Evolutionary conservation across 1,140 invertebrate genomes (phyloP), one percentile per base, ranked within the genome.

Genomic region (Hyles vespertilio): DNA sequence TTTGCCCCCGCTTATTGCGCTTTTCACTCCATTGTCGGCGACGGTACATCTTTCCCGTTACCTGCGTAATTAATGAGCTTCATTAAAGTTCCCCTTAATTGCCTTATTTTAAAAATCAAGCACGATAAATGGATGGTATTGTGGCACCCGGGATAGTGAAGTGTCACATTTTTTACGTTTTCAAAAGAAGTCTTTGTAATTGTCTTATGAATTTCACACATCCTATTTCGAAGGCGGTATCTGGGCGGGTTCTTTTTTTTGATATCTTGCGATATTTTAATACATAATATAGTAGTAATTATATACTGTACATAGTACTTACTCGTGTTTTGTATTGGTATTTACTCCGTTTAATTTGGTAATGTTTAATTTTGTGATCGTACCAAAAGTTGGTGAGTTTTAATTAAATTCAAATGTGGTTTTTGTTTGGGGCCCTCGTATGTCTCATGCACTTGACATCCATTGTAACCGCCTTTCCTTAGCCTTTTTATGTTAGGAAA

Each of bases 331-430:
- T 22, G 22, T 22, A 22, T 22, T 22, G 22, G 22, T 22, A 22
- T 22, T 22, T 22, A 22, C 22, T 22, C 22, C 22, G 22, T 22
- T 22, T 22, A 22, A 55, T 32, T 44, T 55, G 6, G 43, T 55
- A 55, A 22, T 55, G 34, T 34, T 48, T 72, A 69, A 74, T 59
- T 71, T 62, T 75, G 57, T 71, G 62, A 64, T 61, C 63, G 65
- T 67, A 70, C 68, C 63, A 77, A 72, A 81, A 85, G 79, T 85
- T 83, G 74, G 71, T 78, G 77, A 65, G 70, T 77, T 82, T 82
- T 82, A 82, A 86, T 86, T 86, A 81, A 84, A 82, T 78, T 84
- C 76, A 79, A 67, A 76, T 71, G 69, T 74, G 57, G 74, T 71
- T 79, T 79, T 74, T 79, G 70, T 77, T 68, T 71, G 58, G 65